These are phyloP conservation scores for Pocillopora verrucosa DNA, from an alignment of 64 coral and sea anemone genomes.

Conservation along the genomic window DNA sequence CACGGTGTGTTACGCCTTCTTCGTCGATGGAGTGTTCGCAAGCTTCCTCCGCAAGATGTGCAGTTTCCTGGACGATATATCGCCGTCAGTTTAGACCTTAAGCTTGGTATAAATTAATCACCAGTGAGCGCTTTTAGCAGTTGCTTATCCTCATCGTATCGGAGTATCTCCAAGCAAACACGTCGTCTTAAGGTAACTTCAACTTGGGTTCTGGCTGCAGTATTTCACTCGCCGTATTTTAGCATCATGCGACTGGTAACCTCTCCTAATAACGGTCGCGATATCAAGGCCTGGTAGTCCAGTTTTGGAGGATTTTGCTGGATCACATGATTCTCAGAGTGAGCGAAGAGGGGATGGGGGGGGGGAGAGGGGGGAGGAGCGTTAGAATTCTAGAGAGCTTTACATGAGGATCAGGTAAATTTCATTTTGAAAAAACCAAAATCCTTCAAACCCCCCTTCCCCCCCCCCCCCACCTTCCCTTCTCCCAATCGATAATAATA, in stretches of 20 bases:
- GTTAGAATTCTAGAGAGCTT: no score
- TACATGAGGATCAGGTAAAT: no score
- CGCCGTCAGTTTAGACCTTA: background rate
- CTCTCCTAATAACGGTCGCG: background rate
- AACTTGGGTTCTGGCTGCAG: constrained; percentile 25
- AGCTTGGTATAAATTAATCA: constrained; percentile 26
- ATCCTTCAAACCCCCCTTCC: no score
- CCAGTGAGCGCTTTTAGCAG: constrained; percentile 43
- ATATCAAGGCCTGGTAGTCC: no score
- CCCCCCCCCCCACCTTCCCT: no score
- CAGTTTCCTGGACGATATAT: constrained; percentile 12
- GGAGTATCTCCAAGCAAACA: background rate
- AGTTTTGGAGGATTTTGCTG: no score
- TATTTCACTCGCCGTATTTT: constrained; percentile 50
- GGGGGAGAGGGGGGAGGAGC: no score
- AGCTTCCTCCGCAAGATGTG: constrained; percentile 33
- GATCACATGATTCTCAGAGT: no score
- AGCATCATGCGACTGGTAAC: background rate
- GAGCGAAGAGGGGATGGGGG: no score
- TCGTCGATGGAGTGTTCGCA: constrained; percentile 11
- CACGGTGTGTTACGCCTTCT: background rate
- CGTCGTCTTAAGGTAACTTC: background rate
- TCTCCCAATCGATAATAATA: no score
- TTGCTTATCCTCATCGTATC: constrained; percentile 30
- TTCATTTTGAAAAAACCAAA: no score